A percentile compares a stretch with the other conserved stretches of the same genome.
phyloP scores from a whole-genome alignment of 2,113 vertebrate genomes.

The Phyllostomus hastatus region DNA sequence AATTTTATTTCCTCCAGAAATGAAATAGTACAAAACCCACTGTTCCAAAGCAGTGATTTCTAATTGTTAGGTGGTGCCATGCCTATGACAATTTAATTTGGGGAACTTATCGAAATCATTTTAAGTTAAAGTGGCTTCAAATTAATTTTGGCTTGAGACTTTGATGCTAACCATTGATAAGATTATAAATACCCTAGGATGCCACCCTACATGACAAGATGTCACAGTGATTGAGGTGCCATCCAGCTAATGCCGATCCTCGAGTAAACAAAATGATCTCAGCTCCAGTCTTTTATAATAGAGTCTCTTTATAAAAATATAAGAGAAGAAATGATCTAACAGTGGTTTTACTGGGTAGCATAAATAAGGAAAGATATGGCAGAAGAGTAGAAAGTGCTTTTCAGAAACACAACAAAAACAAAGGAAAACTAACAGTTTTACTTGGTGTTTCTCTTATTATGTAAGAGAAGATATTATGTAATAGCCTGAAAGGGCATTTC shows the following conservation, averaged over 20 bases:
- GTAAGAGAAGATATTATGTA: not conserved
- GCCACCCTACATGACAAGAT: slow-evolving; percentile 17
- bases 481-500: slow-evolving; percentile 4
- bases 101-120: slow-evolving; percentile 42
- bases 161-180: slow-evolving; percentile 53
- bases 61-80: slow-evolving; percentile 11
- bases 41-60: slow-evolving; percentile 30
- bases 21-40: slow-evolving; percentile 27
- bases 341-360: not conserved
- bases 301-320: not conserved
- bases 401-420: slow-evolving; percentile 27
- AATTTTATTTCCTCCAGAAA: slow-evolving; percentile 49
- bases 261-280: slow-evolving; percentile 45
- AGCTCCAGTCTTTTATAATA: slow-evolving; percentile 8
- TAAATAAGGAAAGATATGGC: slow-evolving; percentile 3
- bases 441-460: not conserved
- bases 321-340: not conserved
- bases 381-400: not conserved
- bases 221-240: slow-evolving; percentile 35
- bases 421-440: not conserved
- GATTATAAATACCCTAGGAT: slow-evolving; percentile 52
- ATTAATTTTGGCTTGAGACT: slow-evolving; percentile 59
- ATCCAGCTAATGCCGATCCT: slow-evolving; percentile 45
- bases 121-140: slow-evolving; percentile 52
- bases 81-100: slow-evolving; percentile 48